Evolutionary conservation across 2,888 invertebrate genomes (phyloP).

Genomic region (Daptonema setosum): DNA sequence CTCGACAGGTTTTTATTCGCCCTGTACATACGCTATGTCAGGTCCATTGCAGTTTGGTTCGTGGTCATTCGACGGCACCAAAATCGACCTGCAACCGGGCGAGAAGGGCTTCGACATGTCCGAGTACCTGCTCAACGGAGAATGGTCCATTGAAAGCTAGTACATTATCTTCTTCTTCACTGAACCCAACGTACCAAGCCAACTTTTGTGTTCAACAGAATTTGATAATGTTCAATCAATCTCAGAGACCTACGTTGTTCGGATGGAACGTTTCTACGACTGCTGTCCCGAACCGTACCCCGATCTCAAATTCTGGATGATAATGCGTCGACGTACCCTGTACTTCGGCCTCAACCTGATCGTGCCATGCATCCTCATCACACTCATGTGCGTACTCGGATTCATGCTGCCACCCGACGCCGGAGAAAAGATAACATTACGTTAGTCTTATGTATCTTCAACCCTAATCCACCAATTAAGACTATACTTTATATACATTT

Average conservation of each 20-base stretch:
- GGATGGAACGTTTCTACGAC: slow-evolving; percentile 36
- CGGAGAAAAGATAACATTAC: slow-evolving; percentile 90
- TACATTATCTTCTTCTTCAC: too few relatives aligned
- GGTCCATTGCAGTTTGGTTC: slow-evolving; percentile 87
- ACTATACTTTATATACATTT: too few relatives aligned
- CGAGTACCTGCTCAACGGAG: slow-evolving; percentile 91
- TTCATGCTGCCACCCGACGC: slow-evolving; percentile 96
- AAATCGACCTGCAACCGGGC: slow-evolving; percentile 51
- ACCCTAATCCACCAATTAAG: too few relatives aligned
- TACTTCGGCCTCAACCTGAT: slow-evolving; percentile 99
- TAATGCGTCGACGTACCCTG: slow-evolving; percentile 79
- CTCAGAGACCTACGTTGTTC: slow-evolving; percentile 11
- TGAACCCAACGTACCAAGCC: too few relatives aligned
- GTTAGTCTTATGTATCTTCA: slow-evolving; percentile 34
- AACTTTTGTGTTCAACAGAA: too few relatives aligned
- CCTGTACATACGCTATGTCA: too few relatives aligned
- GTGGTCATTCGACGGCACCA: slow-evolving; percentile 76
- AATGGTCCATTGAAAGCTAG: slow-evolving; percentile 94
- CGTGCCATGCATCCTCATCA: slow-evolving; percentile 91
- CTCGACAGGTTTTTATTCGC: too few relatives aligned
- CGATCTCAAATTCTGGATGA: slow-evolving; percentile 48
- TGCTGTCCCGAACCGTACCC: slow-evolving; percentile 59
- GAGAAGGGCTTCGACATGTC: slow-evolving; percentile 63
- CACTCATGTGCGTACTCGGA: slow-evolving; percentile 90
- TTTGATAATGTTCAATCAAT: too few relatives aligned